Percentiles rank a stretch among this genome's conserved stretches.
Conservation (phyloP, 2,888 invertebrate species). For the Cheilosia vernalis region DNA sequence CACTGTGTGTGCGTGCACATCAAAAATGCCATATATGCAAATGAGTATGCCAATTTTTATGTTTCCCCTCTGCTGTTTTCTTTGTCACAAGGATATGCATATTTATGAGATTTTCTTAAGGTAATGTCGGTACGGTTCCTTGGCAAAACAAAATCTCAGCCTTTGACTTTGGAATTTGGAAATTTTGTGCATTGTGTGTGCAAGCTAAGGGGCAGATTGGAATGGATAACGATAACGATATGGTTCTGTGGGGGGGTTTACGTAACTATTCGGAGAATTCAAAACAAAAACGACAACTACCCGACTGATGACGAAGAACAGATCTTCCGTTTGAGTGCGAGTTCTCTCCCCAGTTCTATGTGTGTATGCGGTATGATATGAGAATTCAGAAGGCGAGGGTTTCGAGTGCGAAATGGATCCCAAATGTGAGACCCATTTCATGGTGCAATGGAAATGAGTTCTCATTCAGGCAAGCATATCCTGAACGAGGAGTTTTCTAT, state of each 20-base stretch:
- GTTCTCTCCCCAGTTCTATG: background rate
- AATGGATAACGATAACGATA: constrained; percentile 23
- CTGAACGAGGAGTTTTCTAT: constrained; percentile 3
- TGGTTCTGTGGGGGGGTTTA: background rate
- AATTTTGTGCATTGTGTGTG: constrained; percentile 29
- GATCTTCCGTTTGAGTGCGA: constrained; percentile 27
- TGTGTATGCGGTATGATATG: background rate
- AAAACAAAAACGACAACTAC: constrained; percentile 18
- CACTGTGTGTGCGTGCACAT: constrained; percentile 17
- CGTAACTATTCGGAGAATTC: constrained; percentile 42
- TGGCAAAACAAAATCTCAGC: constrained; percentile 32
- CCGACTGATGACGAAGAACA: constrained; percentile 13
- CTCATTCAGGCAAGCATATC: background rate
- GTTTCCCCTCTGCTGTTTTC: background rate
- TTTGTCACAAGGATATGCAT: constrained; percentile 52
- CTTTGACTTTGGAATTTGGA: constrained; percentile 42
- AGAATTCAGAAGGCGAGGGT: no score
- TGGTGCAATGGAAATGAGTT: constrained; percentile 4
- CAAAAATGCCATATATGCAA: constrained; percentile 1
- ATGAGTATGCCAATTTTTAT: constrained; percentile 15
- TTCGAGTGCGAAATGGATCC: constrained; percentile 4
- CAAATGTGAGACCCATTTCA: constrained; percentile 10
- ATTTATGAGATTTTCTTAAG: constrained; percentile 56
- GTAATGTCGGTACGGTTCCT: background rate
- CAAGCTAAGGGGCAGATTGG: background rate